phyloP scores from a whole-genome alignment of 1,140 invertebrate genomes.

The Hydropsyche tenuis region DNA sequence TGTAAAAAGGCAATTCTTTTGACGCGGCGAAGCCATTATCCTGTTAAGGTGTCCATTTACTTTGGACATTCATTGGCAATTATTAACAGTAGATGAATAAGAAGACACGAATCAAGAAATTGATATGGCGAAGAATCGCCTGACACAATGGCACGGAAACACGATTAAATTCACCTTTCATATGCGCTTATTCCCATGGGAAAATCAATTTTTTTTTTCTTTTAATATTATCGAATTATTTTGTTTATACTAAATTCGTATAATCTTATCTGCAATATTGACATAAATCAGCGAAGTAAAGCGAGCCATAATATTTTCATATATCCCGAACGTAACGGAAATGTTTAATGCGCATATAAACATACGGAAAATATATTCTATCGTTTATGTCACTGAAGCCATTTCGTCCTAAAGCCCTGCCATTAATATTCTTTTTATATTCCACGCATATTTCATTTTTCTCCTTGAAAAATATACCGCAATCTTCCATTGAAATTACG shows the following conservation, averaged over 20 bases:
- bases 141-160: slow-evolving; percentile 8
- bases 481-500: no score
- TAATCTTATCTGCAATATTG: no score
- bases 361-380: background rate
- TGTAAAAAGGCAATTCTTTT: background rate
- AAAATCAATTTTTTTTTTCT: no score
- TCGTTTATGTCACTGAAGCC: background rate
- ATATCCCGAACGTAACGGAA: no score
- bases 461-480: background rate
- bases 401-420: background rate
- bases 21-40: slow-evolving; percentile 2
- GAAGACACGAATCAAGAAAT: slow-evolving; percentile 9
- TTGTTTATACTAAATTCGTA: no score
- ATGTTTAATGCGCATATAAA: no score
- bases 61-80: slow-evolving; percentile 24
- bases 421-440: slow-evolving; percentile 5
- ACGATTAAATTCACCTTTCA: slow-evolving; percentile 5
- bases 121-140: slow-evolving; percentile 5
- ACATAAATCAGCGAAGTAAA: no score
- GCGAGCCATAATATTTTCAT: no score
- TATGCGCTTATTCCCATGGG: background rate
- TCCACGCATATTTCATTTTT: background rate
- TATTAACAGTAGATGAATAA: slow-evolving; percentile 22
- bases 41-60: slow-evolving; percentile 10
- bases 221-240: no score